phyloP scores from a whole-genome alignment of 1,140 invertebrate genomes.

The Paraescarpia echinospica region DNA sequence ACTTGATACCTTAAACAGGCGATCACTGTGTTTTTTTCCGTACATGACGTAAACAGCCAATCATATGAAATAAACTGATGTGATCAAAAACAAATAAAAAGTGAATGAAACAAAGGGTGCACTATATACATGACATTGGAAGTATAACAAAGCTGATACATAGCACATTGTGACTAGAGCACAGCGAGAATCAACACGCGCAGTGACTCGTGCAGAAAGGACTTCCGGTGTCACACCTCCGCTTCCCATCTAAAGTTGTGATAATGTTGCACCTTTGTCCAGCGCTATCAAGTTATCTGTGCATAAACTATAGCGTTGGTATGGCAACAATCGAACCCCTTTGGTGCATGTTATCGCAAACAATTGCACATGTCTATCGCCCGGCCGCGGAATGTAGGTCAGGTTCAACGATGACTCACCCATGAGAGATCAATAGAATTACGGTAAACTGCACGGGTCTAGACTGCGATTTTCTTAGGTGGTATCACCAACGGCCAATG shows the following conservation, averaged over 20 bases:
- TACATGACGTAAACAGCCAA: no score
- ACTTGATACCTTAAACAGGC: no score
- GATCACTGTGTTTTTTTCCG: no score
- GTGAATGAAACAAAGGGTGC: no score
- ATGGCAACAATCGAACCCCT: neutral
- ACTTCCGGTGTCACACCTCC: neutral
- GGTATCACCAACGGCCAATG: neutral
- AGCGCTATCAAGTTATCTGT: neutral
- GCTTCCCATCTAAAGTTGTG: neutral
- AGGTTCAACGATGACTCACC: neutral
- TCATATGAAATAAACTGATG: no score
- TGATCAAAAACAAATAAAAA: no score
- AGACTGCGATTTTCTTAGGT: neutral
- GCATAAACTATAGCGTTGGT: neutral
- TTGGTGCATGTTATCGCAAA: neutral
- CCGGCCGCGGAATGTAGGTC: neutral
- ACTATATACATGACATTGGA: no score
- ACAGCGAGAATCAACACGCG: neutral
- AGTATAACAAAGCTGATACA: neutral
- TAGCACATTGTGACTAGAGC: neutral
- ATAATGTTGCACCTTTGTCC: neutral
- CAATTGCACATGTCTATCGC: neutral
- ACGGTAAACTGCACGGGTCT: neutral
- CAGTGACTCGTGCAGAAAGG: no score
- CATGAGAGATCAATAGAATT: neutral